These are phyloP conservation scores for Sebastes hubbsi DNA, from an alignment of 2,797 vertebrate genomes.

Conservation along the genomic window DNA sequence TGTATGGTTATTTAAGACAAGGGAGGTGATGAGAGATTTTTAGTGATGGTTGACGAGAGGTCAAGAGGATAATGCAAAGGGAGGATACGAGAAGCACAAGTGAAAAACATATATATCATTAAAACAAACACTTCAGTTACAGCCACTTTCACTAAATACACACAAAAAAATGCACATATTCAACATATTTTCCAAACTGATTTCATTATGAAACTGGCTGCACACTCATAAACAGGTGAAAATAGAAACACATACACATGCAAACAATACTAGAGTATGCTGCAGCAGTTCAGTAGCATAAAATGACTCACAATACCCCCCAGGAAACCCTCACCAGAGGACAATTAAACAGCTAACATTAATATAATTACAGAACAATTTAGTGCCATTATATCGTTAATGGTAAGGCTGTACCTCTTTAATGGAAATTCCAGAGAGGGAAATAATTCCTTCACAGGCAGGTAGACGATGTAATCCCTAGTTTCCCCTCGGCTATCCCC, in stretches of 20 bases:
- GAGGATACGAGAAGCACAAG: background rate
- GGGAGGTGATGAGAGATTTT: background rate
- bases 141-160: background rate
- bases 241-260: background rate
- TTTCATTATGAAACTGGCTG: background rate
- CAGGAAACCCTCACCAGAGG: background rate
- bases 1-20: background rate
- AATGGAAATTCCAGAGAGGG: slow-evolving; percentile 59
- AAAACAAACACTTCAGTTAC: background rate
- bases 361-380: slow-evolving; percentile 14
- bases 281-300: slow-evolving; percentile 10
- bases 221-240: background rate
- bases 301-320: background rate
- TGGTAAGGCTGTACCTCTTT: slow-evolving; percentile 61
- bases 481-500: slow-evolving; percentile 58
- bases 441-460: slow-evolving; percentile 58
- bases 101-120: background rate
- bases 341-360: slow-evolving; percentile 10
- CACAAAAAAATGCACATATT: background rate
- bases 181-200: background rate
- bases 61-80: background rate
- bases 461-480: slow-evolving; percentile 63
- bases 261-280: background rate
- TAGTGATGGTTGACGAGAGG: background rate
- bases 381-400: background rate